Percentiles rank a stretch among this genome's conserved stretches.
These are phyloP conservation scores for Calidris pygmaea DNA, from an alignment of 2,113 vertebrate genomes.

Conservation along the genomic window DNA sequence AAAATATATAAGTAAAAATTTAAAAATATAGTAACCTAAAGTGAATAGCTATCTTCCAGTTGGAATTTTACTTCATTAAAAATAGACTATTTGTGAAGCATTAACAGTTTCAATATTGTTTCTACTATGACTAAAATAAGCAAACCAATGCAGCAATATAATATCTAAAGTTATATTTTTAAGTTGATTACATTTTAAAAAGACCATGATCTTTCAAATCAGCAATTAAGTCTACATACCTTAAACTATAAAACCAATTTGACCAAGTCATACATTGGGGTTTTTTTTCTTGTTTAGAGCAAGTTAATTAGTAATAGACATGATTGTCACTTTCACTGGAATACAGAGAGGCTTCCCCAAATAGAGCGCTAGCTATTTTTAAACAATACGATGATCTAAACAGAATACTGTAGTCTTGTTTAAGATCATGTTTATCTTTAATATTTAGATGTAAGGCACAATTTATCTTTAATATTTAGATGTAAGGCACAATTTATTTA, in stretches of 20 bases:
- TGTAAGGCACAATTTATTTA: neutral
- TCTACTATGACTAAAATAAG: neutral
- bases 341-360: neutral
- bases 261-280: neutral
- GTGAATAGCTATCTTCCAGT: neutral
- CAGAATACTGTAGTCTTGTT: neutral
- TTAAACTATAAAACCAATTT: neutral
- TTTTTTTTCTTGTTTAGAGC: neutral
- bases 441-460: neutral
- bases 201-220: neutral
- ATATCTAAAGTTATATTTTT: neutral
- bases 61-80: neutral
- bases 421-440: neutral
- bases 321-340: neutral
- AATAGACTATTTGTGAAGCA: neutral
- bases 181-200: neutral
- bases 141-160: neutral
- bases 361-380: neutral
- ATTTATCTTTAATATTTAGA: slow-evolving; percentile 13
- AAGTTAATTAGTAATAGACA: neutral
- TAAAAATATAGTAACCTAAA: neutral
- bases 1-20: neutral
- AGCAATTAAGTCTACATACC: neutral
- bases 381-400: neutral
- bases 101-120: neutral